These are phyloP conservation scores for Incurvaria masculella DNA, from an alignment of 2,888 invertebrate species.

Conservation along the genomic window DNA sequence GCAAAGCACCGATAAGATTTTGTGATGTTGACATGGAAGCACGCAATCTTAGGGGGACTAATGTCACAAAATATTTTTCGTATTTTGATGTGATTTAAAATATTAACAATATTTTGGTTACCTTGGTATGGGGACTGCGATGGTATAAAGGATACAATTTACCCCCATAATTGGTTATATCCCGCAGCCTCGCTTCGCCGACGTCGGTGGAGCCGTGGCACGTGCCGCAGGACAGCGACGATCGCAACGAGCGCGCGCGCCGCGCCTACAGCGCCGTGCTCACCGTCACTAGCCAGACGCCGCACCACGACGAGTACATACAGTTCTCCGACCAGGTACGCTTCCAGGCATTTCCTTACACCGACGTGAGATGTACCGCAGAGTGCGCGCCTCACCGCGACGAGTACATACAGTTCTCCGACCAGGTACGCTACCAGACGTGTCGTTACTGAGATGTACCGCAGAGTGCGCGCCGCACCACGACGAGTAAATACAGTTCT, in stretches of 20 bases:
- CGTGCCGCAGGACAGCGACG: conserved; percentile 71
- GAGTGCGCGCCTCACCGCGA: conserved; percentile 62
- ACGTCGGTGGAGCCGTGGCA: conserved; percentile 81
- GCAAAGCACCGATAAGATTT: too few relatives aligned
- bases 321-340: conserved; percentile 71
- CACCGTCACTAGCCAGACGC: conserved; percentile 83
- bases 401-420: conserved; percentile 74
- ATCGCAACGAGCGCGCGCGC: conserved; percentile 78
- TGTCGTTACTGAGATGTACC: background rate
- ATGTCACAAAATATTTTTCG: too few relatives aligned
- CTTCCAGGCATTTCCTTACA: background rate
- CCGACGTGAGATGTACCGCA: background rate
- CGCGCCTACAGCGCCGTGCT: conserved; percentile 84
- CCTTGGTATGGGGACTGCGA: too few relatives aligned
- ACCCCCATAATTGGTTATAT: too few relatives aligned
- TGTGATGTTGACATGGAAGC: too few relatives aligned
- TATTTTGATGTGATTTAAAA: too few relatives aligned
- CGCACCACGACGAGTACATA: conserved; percentile 72
- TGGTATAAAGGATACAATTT: too few relatives aligned
- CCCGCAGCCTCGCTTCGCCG: conserved; percentile 55
- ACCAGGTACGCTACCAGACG: conserved; percentile 47
- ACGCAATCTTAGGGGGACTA: too few relatives aligned
- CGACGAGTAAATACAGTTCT: conserved; percentile 73
- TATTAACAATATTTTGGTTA: too few relatives aligned
- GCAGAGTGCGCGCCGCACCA: conserved; percentile 59